Base-by-base conservation (phyloP, 1,140 invertebrate species). In the Phocides pigmalion region DNA sequence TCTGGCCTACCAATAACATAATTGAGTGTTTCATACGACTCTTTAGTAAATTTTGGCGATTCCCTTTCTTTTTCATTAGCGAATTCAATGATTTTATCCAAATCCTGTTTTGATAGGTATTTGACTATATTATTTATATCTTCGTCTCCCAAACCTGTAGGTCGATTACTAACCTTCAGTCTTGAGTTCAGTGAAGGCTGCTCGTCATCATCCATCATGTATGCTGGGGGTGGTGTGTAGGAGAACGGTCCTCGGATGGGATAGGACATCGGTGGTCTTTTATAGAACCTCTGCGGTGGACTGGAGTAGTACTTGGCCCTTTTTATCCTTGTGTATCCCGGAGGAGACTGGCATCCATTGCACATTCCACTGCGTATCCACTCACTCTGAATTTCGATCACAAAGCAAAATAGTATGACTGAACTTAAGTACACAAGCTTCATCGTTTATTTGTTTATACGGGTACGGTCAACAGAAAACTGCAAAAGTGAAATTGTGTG, bases 21-120 rank as follows among this genome's bases (percentile, higher is more conserved):
- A 47, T 47, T 59, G 32, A n/a, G 4, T 35, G 11, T 62, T 25
- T 44, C 56, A 14, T 25, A 51, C 14, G 20, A 32, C 11, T 62
- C 46, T 56, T 28, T 32, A 8, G 28, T 58, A 46, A 28, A 32
- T 42, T 46, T 58, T 28, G 56, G 42, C 0, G 15, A 9, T 46
- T 58, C 56, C 11, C 66, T 79, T n/a, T 85, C 66, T 63, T 74
- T 83, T 35, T 76, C 79, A 5, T 66, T 62, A 22, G 86, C 79
- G 0, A 79, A 66, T 66, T 87, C 75, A 2, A 89, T 49, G 5
- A 90, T 78, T 50, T 82, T 87, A 77, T 87, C 79, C 41, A 90
- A 64, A 58, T 90, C 87, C 69, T 88, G 78, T 68, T 87, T 82
- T 4, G 87, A 82, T 25, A 90, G 67, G 66, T 86, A 70, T 75